These are phyloP conservation scores for Papilio polytes DNA, from an alignment of 1,140 invertebrate genomes.

Conservation along the genomic window DNA sequence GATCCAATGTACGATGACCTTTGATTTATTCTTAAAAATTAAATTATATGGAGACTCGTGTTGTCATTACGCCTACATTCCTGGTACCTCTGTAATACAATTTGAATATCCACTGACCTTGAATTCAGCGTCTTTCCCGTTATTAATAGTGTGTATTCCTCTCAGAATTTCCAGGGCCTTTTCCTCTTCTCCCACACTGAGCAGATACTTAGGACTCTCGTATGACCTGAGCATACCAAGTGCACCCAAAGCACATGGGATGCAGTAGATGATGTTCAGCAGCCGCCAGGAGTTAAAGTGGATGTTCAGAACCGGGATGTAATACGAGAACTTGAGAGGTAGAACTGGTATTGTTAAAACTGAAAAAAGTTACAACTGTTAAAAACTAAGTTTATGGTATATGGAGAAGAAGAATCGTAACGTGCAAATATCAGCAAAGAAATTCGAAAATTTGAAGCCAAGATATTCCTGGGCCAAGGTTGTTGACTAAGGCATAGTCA, in stretches of 20 bases:
- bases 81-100: too few relatives aligned
- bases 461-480: too few relatives aligned
- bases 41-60: too few relatives aligned
- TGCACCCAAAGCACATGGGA: constrained; percentile 85
- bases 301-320: constrained; percentile 58
- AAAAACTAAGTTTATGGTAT: not conserved
- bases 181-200: constrained; percentile 82
- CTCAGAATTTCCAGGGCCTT: constrained; percentile 84
- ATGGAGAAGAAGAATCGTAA: too few relatives aligned
- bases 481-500: too few relatives aligned
- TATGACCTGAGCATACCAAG: constrained; percentile 84
- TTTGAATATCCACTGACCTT: constrained; percentile 45
- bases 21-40: too few relatives aligned
- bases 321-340: constrained; percentile 73
- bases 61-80: too few relatives aligned
- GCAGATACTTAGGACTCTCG: constrained; percentile 89
- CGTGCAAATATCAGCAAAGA: too few relatives aligned
- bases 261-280: constrained; percentile 85
- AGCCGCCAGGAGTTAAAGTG: constrained; percentile 87
- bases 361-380: constrained; percentile 49
- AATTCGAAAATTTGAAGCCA: too few relatives aligned
- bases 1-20: too few relatives aligned
- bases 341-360: constrained; percentile 68
- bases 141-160: constrained; percentile 83
- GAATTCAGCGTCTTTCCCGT: constrained; percentile 72